phyloP scores from a whole-genome alignment of 2,797 vertebrate species.

The Danio jaintianensis region DNA sequence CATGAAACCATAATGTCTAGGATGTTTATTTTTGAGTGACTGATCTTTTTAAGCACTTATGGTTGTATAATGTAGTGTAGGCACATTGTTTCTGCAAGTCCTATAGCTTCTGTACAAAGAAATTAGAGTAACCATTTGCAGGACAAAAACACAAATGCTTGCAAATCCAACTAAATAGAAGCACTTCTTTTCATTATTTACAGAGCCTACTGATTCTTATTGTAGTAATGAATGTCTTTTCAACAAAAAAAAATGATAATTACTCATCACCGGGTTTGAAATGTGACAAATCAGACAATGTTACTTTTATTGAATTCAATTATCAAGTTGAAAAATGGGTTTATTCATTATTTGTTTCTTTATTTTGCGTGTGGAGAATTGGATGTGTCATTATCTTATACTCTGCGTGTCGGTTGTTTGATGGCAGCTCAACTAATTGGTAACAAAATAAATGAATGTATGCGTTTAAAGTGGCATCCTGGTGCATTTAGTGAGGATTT shows the following conservation, averaged over 20 bases:
- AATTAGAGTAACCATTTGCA: constrained; percentile 12
- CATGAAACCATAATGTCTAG: not conserved
- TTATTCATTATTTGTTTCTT: constrained; percentile 72
- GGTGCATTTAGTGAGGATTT: constrained; percentile 13
- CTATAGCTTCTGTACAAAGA: constrained; percentile 19
- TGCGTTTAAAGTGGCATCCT: constrained; percentile 12
- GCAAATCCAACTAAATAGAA: constrained; percentile 37
- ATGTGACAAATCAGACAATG: constrained; percentile 80
- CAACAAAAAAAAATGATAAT: constrained; percentile 76
- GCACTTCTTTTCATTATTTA: constrained; percentile 85
- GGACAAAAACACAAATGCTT: constrained; percentile 36
- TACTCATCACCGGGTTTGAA: constrained; percentile 76
- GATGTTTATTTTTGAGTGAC: not conserved
- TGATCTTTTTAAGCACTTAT: not conserved
- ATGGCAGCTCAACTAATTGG: constrained; percentile 36
- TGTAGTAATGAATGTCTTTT: constrained; percentile 75
- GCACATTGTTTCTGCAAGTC: constrained; percentile 45
- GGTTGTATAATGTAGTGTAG: constrained; percentile 32
- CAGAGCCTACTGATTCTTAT: constrained; percentile 47
- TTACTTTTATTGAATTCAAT: constrained; percentile 80
- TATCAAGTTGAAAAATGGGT: constrained; percentile 69
- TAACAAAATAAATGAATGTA: constrained; percentile 24
- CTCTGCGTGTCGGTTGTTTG: constrained; percentile 32
- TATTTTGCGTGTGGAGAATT: constrained; percentile 60
- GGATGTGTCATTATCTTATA: constrained; percentile 41